phyloP scores from a whole-genome alignment of 2,888 invertebrate species.

The Ormyrus labotus region DNA sequence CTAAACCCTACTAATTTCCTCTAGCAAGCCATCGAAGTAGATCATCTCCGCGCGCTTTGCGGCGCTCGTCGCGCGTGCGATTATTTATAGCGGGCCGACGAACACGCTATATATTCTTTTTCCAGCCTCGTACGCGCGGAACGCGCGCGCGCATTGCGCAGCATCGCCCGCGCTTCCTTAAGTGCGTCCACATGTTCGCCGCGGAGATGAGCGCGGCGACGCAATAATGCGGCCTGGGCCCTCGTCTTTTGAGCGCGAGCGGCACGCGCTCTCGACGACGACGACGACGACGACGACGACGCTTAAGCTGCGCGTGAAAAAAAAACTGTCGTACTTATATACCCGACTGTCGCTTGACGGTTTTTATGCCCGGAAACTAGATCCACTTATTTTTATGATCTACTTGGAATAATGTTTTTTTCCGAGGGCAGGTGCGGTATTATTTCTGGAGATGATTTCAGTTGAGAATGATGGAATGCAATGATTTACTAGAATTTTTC shows the following conservation, averaged over 20 bases:
- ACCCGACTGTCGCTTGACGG: slow-evolving; percentile 22
- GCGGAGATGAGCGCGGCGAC: neutral
- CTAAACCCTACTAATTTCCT: too few relatives aligned
- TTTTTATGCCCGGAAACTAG: slow-evolving; percentile 11
- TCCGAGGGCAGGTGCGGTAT: neutral
- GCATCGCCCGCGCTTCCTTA: slow-evolving; percentile 13
- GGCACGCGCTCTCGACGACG: slow-evolving; percentile 29
- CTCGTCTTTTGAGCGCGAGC: slow-evolving; percentile 21
- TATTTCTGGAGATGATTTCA: neutral
- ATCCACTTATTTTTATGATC: too few relatives aligned
- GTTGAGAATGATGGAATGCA: too few relatives aligned
- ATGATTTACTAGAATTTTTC: too few relatives aligned
- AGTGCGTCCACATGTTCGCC: slow-evolving; percentile 54
- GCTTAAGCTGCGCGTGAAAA: neutral
- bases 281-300: slow-evolving; percentile 30
- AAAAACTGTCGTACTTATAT: slow-evolving; percentile 25
- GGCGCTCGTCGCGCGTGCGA: slow-evolving; percentile 55
- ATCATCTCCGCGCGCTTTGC: slow-evolving; percentile 58
- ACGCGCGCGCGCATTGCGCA: neutral
- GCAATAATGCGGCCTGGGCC: slow-evolving; percentile 12
- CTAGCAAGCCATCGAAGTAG: slow-evolving; percentile 19
- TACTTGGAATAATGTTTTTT: too few relatives aligned
- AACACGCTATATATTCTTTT: slow-evolving; percentile 57
- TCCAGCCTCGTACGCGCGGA: slow-evolving; percentile 43
- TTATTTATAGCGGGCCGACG: slow-evolving; percentile 65